Evolutionary conservation across 2,113 vertebrate genomes (phyloP), one percentile per base, ranked within the genome.

Genomic region (Nansenia antarctica): DNA sequence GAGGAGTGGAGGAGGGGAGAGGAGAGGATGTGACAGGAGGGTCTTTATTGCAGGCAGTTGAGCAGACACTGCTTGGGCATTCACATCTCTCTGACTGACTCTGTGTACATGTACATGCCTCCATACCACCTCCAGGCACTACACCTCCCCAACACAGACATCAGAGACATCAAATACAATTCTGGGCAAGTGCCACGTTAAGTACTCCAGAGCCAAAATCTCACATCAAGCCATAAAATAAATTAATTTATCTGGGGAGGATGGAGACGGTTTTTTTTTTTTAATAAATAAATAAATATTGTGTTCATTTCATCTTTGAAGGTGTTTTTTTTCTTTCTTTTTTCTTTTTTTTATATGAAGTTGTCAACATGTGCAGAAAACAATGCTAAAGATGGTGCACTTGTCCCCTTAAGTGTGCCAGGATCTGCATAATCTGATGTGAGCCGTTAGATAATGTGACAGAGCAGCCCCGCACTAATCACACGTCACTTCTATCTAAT

Each of bases 381-480:
- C 65, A 75, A 45, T 80, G 64, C 30, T 67, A 37, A 58, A 45
- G 53, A 80, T 86, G 82, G 77, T 75, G 60, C 75, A 72, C 78
- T 35, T 73, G 79, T 79, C 74, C 74, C 79, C 81, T 79, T 63
- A 71, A 82, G 79, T 86, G 47, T 69, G 4, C 39, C 65, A 26
- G 70, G 67, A 70, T 75, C 65, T 58, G 22, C 65, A 42, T 30
- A 67, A 58, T 58, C 53, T 54, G 11, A 74, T 55, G 67, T 67
- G 58, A 66, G 76, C 73, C 59, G 70, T 76, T 83, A 58, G 76
- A 83, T 83, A 82, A 87, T 81, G 72, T 73, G 72, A 79, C 65
- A 82, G 73, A 66, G 34, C 30, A 45, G 20, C 31, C 22, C 3
- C 9, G 29, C 18, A 12, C 53, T 65, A 73, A 78, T 81, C 67